Evolutionary conservation across 64 coral and sea anemone species (phyloP), one percentile per base, ranked within the genome.

Genomic region (Montipora capricornis): DNA sequence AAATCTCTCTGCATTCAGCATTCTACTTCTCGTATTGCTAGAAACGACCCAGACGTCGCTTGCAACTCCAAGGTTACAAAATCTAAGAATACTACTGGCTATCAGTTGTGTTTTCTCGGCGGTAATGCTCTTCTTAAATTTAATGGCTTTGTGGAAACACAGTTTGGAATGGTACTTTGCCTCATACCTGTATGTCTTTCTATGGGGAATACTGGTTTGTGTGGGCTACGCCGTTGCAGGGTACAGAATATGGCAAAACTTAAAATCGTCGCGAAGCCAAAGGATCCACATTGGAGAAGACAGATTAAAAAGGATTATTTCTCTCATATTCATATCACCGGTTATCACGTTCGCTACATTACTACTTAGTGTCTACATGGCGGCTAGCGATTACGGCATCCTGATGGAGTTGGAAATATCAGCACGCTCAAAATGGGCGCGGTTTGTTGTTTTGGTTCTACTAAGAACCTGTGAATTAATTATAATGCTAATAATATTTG

Each of bases 11-110:
- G 82, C 82, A 9, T 86, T 86, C 8, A 86, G 82, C 82, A 86
- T 86, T 50, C 15, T 86, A 5, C 82, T 86, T 70, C 82, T 86
- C 44, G 68, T 86, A 86, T n/a, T 86, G 29, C 82, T 86, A 24
- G 82, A 86, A 86, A 71, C 82, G 6, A 86, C 82, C 8, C 68
- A 86, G 66, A 86, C 66, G 3, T 71, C 82, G 17, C 66, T 86
- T 4, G 66, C 82, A 10, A 44, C 19, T 50, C 82, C 82, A 44
- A 47, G 61, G 45, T 64, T 86, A 4, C 82, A 86, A 47, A 86
- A 86, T 64, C 68, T 86, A 24, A 49, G 82, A 44, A 45, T 52
- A 17, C 49, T 86, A 29, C 44, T 86, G 2, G 82, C 44, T 13
- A 51, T 86, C 2, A 86, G 47, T 11, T 44, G 16, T 8, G 45